A percentile compares a stretch with the other conserved stretches of the same genome.
These are phyloP conservation scores for Megaceryle maxima DNA, from an alignment of 2,113 vertebrate species.

Conservation along the genomic window DNA sequence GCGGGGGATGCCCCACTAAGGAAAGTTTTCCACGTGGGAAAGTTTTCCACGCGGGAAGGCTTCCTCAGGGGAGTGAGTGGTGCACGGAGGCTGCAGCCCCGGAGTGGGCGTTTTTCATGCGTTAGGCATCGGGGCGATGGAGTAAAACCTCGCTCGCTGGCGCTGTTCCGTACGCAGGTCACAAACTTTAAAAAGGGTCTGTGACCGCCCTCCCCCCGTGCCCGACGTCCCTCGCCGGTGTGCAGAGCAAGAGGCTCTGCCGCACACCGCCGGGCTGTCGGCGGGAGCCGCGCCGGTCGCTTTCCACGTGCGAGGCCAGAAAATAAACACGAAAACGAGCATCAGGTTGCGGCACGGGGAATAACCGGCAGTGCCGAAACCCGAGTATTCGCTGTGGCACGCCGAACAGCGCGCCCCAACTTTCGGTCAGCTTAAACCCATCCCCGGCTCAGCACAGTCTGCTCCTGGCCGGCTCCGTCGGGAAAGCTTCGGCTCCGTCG, in stretches of 20 bases:
- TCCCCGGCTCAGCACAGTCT: not conserved
- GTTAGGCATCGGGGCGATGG: not conserved
- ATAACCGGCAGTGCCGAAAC: not conserved
- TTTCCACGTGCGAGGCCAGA: not conserved
- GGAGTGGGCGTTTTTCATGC: not conserved
- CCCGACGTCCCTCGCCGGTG: not conserved
- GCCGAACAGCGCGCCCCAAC: not conserved
- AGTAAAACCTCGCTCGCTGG: not conserved
- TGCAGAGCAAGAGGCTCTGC: not conserved
- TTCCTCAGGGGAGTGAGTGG: not conserved
- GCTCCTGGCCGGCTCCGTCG: not conserved
- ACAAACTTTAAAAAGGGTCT: not conserved
- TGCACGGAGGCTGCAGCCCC: not conserved
- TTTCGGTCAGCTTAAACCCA: not conserved
- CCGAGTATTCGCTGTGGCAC: not conserved
- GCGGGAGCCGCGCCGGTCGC: not conserved
- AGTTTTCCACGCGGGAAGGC: not conserved
- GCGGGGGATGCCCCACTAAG: not conserved
- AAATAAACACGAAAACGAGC: not conserved
- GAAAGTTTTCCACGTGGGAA: not conserved
- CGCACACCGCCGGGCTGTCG: not conserved
- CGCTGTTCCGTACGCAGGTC: not conserved
- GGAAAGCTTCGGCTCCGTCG: not conserved
- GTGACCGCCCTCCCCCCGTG: not conserved
- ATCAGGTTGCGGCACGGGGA: not conserved